Evolutionary conservation across 1,140 invertebrate genomes (phyloP), one percentile per base, ranked within the genome.

Genomic region (Lasioglossum baleicum): DNA sequence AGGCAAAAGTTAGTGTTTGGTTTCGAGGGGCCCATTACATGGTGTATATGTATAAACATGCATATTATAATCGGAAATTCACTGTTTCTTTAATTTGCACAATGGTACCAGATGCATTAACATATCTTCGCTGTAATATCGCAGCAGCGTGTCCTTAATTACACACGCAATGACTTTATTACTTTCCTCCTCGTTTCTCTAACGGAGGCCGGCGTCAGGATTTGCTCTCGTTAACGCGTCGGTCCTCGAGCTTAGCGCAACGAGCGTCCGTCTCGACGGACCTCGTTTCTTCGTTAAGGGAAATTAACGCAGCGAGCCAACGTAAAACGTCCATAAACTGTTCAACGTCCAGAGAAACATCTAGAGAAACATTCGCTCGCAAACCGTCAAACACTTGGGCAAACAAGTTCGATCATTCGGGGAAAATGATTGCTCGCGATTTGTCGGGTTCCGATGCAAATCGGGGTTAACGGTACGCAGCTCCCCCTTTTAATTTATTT

Each of bases 181-280:
- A 31, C 72, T 76, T 76, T 70, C 51, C 22, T 53, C 44, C 65
- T 65, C 53, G 48, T 73, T 63, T 58, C 11, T 26, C 58, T 35
- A 5, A 5, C 35, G 35, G 17, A 53, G 51, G 15, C 51, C 56
- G 10, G 10, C n/a, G 35, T 7, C 10, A 7, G 13, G 58, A 78
- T 72, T 72, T 72, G 15, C 68, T 51, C 72, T 80, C 60, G 63
- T 78, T 78, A 71, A n/a, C 67, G 31, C 10, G 40, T 1, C 10
- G 75, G 48, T 69, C 60, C 56, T 51, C 22, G n/a, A 56, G 51
- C 51, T 48, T 35, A 77, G 42, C 26, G 72, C 72, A 53, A 51
- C 63, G 48, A 58, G 10, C 35, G 58, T 72, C 71, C 60, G 40
- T 48, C 60, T 78, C 48, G 44, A 48, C 68, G 60, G 22, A 69